These are phyloP conservation scores for Acheta domesticus DNA, from an alignment of 2,888 invertebrate species.

Conservation along the genomic window DNA sequence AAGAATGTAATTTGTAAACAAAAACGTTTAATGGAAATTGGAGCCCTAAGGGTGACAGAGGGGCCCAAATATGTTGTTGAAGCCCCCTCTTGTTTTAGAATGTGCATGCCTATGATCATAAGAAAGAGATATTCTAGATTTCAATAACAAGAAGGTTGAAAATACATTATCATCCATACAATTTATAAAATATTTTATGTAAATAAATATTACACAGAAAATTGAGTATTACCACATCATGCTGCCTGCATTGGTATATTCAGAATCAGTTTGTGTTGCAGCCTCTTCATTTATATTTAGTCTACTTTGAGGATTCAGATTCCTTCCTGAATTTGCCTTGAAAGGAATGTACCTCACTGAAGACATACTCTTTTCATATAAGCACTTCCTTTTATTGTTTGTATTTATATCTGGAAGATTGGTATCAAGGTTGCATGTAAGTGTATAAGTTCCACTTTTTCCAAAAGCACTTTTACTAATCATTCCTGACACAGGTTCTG, in stretches of 20 bases:
- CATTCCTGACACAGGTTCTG: slow-evolving; percentile 26
- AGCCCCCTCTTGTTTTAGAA: too few relatives aligned
- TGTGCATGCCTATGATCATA: too few relatives aligned
- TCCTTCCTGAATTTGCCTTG: neutral
- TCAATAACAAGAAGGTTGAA: too few relatives aligned
- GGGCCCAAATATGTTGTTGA: too few relatives aligned
- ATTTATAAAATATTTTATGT: too few relatives aligned
- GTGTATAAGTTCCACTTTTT: slow-evolving; percentile 29
- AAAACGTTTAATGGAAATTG: too few relatives aligned
- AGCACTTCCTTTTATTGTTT: slow-evolving; percentile 27
- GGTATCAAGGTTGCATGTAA: slow-evolving; percentile 27
- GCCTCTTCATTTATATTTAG: neutral
- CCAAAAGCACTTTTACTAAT: slow-evolving; percentile 27
- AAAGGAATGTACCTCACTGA: slow-evolving; percentile 22
- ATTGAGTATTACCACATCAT: slow-evolving; percentile 31
- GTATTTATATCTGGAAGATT: neutral
- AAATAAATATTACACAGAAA: too few relatives aligned
- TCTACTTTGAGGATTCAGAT: slow-evolving; percentile 24
- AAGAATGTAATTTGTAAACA: too few relatives aligned
- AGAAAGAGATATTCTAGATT: too few relatives aligned
- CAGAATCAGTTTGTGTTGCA: neutral
- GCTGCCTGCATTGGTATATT: slow-evolving; percentile 25
- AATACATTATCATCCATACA: too few relatives aligned
- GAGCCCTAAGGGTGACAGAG: too few relatives aligned
- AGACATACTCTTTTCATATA: slow-evolving; percentile 31